Evolutionary conservation across 2,888 invertebrate genomes (phyloP), one percentile per base, ranked within the genome.

Genomic region (Caenorhabditis panamensis): DNA sequence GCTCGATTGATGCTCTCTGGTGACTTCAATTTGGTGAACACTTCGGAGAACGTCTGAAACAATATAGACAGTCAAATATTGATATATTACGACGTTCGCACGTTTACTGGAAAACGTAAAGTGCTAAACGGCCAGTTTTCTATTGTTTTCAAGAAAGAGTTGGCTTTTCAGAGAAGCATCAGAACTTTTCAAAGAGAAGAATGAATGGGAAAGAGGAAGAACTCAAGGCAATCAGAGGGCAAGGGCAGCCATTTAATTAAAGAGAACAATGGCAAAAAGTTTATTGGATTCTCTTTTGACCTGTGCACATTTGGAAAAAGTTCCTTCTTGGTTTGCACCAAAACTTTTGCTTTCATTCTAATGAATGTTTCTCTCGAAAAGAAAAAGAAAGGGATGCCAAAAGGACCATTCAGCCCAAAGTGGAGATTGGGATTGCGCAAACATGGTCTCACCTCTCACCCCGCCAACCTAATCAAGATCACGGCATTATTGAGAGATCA

Each of bases 191-290:
- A 6, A 44, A 22, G 11, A 53, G 53, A 26, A 53, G 53, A 24
- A 26, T 9, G 8, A 20, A 37, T 11, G 36, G 1, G n/a, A 22
- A 37, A 26, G 37, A 13, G 41, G 20, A 13, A 69, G 59, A 36
- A n/a, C 20, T 20, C 8, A 61, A 61, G 51, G 37, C 20, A 59
- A 26, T 22, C 6, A 16, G 31, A 67, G 31, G 20, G n/a, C n/a
- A n/a, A n/a, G 31, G 36, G 51, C 63, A 54, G 44, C 53, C 31
- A 53, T 71, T 71, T 71, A 71, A 71, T 71, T 71, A 71, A 71
- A 20, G 18, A 56, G 56, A 71, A 22, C 31, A 26, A 56, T 20
- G 44, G 44, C 31, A 36, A 71, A 62, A 71, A 63, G 24, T 26
- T 26, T 53, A 41, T 59, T 59, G 37, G 59, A 37, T 59, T 59